Evolutionary conservation across 1,140 invertebrate genomes (phyloP).

Genomic region (Goniozus legneri): DNA sequence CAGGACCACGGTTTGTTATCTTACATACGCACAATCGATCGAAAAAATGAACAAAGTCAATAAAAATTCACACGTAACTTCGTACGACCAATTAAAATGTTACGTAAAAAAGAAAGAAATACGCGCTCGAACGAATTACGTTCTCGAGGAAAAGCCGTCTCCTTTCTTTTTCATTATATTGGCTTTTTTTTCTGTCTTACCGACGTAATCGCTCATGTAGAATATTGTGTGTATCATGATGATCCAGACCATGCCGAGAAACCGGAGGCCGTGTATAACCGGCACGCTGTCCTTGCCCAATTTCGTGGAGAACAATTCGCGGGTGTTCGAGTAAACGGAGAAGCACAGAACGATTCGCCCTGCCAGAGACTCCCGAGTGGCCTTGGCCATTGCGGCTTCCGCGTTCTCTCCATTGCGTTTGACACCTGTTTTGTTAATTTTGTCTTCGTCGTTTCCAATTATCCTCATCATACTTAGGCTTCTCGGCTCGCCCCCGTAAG

Average conservation of each 20-base stretch:
- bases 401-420: conserved; percentile 13
- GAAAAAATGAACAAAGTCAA: too few species aligned
- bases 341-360: conserved; percentile 44
- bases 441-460: not conserved
- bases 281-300: conserved; percentile 27
- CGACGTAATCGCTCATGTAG: conserved; percentile 44
- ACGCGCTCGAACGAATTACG: too few species aligned
- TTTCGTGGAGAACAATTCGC: conserved; percentile 36
- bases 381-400: conserved; percentile 6
- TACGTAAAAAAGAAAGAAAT: too few species aligned
- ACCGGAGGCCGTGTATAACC: conserved; percentile 48
- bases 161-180: too few species aligned
- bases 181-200: conserved; percentile 29
- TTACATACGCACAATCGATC: conserved; percentile 14
- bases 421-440: not conserved
- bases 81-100: too few species aligned
- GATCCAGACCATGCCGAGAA: conserved; percentile 55
- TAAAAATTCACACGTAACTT: too few species aligned
- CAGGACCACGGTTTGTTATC: conserved; percentile 38
- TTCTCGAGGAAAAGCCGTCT: too few species aligned
- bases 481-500: too few species aligned
- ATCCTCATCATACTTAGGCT: conserved; percentile 6
- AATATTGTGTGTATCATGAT: conserved; percentile 47
- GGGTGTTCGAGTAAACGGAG: conserved; percentile 47
- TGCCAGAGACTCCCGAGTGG: conserved; percentile 5